These are phyloP conservation scores for Sminthopsis crassicaudata DNA, from an alignment of 2,113 vertebrate species.

Conservation along the genomic window DNA sequence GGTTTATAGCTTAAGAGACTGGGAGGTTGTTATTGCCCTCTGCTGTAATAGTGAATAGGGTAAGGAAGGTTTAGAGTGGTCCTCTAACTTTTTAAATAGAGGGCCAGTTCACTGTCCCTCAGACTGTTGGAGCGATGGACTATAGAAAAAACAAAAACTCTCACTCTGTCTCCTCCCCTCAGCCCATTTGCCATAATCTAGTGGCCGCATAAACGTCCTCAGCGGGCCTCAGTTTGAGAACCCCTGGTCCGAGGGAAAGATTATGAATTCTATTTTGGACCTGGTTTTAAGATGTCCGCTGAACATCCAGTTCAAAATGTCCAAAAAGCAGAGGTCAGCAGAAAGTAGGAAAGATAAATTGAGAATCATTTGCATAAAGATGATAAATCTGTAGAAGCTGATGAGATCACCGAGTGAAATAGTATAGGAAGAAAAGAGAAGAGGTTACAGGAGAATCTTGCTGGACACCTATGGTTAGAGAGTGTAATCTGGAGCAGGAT, in stretches of 20 bases:
- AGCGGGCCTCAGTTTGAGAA: no score
- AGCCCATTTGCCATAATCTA: no score
- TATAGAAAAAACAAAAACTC: no score
- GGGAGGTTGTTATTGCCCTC: slow-evolving; percentile 44
- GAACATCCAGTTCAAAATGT: background rate
- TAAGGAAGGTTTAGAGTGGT: background rate
- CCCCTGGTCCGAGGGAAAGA: no score
- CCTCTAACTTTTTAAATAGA: no score
- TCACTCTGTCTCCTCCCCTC: no score
- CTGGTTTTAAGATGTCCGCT: background rate
- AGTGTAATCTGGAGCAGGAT: background rate
- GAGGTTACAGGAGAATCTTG: background rate
- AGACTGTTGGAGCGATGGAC: no score
- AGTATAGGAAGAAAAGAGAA: background rate
- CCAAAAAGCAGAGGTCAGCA: background rate
- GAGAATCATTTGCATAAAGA: background rate
- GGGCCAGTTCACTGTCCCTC: no score
- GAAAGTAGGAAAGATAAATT: background rate
- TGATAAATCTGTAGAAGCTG: background rate
- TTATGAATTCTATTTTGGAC: background rate
- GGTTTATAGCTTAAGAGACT: slow-evolving; percentile 46
- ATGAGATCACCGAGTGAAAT: slow-evolving; percentile 16
- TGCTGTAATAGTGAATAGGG: background rate
- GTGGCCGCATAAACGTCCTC: no score
- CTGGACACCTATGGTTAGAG: background rate